Percentiles rank a stretch among this genome's conserved stretches.
These are phyloP conservation scores for Coenobita brevimanus DNA, from an alignment of 1,140 invertebrate genomes.

Conservation along the genomic window DNA sequence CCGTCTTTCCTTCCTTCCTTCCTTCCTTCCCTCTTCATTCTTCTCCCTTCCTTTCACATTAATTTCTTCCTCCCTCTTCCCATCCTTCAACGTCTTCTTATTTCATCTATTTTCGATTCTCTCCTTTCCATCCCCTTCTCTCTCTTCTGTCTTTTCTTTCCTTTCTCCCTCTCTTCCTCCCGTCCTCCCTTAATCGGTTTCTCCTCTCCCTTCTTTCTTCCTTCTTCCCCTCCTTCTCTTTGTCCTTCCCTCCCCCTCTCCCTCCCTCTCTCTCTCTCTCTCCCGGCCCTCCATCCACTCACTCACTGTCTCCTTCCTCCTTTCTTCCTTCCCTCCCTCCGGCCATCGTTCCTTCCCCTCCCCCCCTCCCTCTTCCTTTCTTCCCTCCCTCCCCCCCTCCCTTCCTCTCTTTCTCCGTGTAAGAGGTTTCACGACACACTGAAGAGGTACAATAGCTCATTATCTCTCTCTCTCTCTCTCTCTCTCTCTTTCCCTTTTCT, in stretches of 20 bases:
- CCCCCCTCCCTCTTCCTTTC: background rate
- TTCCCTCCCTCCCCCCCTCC: background rate
- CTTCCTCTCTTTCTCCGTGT: too few species aligned
- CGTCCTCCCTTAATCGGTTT: background rate
- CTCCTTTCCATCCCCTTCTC: background rate
- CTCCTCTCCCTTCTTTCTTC: background rate
- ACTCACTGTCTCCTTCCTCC: background rate
- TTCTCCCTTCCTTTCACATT: background rate
- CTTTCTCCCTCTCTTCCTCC: background rate
- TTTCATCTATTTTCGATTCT: background rate
- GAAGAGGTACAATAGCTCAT: background rate
- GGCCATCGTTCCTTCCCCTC: too few species aligned
- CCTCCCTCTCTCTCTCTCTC: background rate
- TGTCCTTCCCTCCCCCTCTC: background rate
- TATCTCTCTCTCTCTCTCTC: background rate
- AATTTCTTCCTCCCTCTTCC: too few species aligned
- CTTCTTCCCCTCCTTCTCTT: too few species aligned
- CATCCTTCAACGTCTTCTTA: background rate
- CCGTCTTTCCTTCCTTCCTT: background rate
- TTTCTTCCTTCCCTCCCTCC: background rate
- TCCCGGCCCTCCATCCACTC: background rate
- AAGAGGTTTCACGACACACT: too few species aligned
- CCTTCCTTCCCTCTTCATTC: background rate
- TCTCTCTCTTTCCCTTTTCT: conserved; percentile 1
- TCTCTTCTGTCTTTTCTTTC: too few species aligned